phyloP scores from a whole-genome alignment of 64 coral and sea anemone genomes.

The Montipora sp. region DNA sequence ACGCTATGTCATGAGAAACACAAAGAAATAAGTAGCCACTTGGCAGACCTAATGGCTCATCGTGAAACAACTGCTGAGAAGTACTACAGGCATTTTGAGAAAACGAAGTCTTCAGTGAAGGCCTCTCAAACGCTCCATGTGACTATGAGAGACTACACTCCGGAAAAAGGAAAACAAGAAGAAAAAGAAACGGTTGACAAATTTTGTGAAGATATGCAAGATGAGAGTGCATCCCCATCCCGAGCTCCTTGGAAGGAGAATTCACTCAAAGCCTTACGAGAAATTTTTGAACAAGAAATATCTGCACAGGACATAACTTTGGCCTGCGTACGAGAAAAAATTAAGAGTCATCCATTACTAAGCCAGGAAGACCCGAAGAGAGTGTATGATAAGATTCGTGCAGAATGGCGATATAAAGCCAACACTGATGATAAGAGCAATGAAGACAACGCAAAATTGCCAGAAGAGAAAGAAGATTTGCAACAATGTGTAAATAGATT shows the following conservation, averaged over 20 bases:
- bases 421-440: slow-evolving; percentile 5
- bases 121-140: slow-evolving; percentile 4
- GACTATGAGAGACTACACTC: background rate
- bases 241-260: slow-evolving; percentile 15
- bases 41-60: slow-evolving; percentile 51
- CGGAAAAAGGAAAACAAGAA: background rate
- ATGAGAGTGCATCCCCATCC: background rate
- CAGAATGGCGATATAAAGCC: slow-evolving; percentile 40
- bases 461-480: background rate
- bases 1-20: slow-evolving; percentile 16
- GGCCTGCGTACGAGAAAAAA: slow-evolving; percentile 38
- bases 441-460: background rate
- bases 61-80: slow-evolving; percentile 44
- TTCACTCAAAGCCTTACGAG: slow-evolving; percentile 8
- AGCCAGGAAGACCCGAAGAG: slow-evolving; percentile 1
- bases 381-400: slow-evolving; percentile 33
- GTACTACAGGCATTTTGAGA: slow-evolving; percentile 33
- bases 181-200: background rate
- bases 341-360: slow-evolving; percentile 2
- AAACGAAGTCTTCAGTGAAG: slow-evolving; percentile 26
- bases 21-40: slow-evolving; percentile 43
- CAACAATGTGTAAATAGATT: slow-evolving; percentile 10
- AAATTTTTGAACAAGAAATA: slow-evolving; percentile 38
- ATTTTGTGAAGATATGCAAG: slow-evolving; percentile 15
- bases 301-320: slow-evolving; percentile 9